These are phyloP conservation scores for Bambusicola thoracicus DNA, from an alignment of 2,113 vertebrate species.

Conservation along the genomic window DNA sequence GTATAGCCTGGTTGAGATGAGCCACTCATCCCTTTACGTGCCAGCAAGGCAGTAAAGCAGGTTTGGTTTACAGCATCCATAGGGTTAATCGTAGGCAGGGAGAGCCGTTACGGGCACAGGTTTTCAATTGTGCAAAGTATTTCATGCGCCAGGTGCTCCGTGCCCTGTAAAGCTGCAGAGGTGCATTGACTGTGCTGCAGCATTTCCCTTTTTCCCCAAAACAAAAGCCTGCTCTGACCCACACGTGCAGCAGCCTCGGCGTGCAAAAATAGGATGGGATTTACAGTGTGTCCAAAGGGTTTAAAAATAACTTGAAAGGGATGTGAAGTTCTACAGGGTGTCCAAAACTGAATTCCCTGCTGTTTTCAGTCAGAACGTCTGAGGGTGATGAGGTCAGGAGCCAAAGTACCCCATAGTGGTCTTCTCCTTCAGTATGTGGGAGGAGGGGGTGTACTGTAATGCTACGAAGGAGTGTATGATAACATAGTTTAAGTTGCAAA, in stretches of 20 bases:
- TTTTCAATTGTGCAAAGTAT: not conserved
- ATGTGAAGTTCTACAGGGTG: not conserved
- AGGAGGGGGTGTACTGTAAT: fast-evolving
- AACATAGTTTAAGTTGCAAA: not conserved
- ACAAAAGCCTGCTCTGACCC: not conserved
- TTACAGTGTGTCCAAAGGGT: not conserved
- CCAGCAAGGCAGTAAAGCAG: not conserved
- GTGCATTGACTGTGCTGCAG: not conserved
- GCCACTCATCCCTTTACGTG: not conserved
- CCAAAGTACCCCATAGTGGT: not conserved
- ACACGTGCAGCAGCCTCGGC: not conserved
- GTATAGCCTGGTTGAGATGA: not conserved
- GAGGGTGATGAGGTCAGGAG: not conserved
- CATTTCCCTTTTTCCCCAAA: not conserved
- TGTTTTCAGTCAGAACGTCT: not conserved
- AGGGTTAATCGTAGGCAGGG: not conserved
- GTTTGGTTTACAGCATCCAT: not conserved
- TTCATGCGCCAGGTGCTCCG: slow-evolving; percentile 28
- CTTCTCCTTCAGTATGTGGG: not conserved
- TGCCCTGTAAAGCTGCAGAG: not conserved
- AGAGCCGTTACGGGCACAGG: not conserved
- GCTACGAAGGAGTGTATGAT: not conserved
- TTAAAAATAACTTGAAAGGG: slow-evolving; percentile 34
- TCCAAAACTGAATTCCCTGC: not conserved
- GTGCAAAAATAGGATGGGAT: not conserved